Percentiles rank a stretch among this genome's conserved stretches.
Evolutionary conservation across 2,888 invertebrate species (phyloP).

Genomic region (Apamea epomidion): DNA sequence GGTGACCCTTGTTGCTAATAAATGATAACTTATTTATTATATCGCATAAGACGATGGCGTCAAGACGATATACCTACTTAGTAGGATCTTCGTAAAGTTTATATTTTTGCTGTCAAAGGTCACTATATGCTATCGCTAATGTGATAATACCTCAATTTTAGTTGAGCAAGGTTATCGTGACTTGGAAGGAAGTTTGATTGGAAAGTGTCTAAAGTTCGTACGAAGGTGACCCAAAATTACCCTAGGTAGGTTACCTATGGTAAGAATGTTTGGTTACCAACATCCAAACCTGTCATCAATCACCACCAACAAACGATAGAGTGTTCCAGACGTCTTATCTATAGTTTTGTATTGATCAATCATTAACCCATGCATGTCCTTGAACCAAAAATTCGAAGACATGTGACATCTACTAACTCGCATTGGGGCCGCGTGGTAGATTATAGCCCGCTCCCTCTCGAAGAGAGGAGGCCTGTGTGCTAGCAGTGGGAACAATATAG

Average conservation of each 20-base stretch:
- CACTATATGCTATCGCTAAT: not conserved
- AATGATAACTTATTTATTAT: not conserved
- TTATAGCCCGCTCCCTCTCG: no score
- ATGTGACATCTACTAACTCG: no score
- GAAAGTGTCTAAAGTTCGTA: not conserved
- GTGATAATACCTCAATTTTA: not conserved
- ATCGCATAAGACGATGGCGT: not conserved
- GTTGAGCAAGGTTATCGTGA: constrained; percentile 6
- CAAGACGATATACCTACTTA: not conserved
- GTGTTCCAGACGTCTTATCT: not conserved
- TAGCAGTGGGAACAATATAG: no score
- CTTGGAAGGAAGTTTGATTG: constrained; percentile 2
- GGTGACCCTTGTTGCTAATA: not conserved
- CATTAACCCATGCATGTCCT: no score
- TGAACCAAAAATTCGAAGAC: no score
- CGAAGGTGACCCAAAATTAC: no score
- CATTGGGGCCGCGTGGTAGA: no score
- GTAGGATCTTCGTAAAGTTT: not conserved
- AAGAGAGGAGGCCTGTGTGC: no score
- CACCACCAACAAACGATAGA: not conserved
- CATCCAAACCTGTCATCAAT: not conserved
- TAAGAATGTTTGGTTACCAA: not conserved
- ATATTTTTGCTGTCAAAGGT: constrained; percentile 7
- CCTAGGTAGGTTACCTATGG: no score
- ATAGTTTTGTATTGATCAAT: not conserved